Evolutionary conservation across 2,797 vertebrate species (phyloP), one percentile per base, ranked within the genome.

Genomic region (Tauraco hartlaubi): DNA sequence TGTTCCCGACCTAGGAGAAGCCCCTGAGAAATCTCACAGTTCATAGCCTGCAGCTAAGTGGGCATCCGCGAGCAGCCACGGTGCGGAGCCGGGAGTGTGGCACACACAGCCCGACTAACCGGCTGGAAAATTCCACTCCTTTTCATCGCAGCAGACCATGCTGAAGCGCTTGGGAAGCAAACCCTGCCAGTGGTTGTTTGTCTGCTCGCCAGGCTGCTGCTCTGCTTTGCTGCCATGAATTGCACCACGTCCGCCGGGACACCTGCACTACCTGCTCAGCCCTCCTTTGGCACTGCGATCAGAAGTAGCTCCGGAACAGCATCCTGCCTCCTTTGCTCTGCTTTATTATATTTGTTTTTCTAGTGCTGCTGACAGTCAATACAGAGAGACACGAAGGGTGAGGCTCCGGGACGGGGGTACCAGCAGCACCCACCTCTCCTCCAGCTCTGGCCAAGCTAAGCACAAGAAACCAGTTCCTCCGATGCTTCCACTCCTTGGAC

Each of bases 1-100:
- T 97, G 96, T 9, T 97, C 89, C 94, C 95, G 96, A 97, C 96
- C 96, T 55, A 96, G 91, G 91, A 94, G 91, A 94, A 94, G 84
- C 94, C 96, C 96, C 96, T 92, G 92, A 97, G 96, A 94, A 92
- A 96, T 96, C 92, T 96, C 87, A 62, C 51, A 6, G 87, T 74
- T 96, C 78, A 55, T 88, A 85, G 95, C 96, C 95, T n/a, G 96
- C 64, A 81, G 96, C 96, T 69, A 93, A 83, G 26, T 6, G 25
- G 78, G 92, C 87, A 93, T n/a, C 58, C 2, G 69, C 81, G 15
- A 63, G 92, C 91, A 78, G 91, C 54, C 78, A 54, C 15, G 31
- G 39, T 12, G 35, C 51, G 87, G 61, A 93, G 71, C 69, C 3
- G 1, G 77, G 63, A 73, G 78, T 6, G 3, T 52, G 89, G 89